Conservation (phyloP, 2,113 vertebrate genomes). For the Spheniscus mendiculus region DNA sequence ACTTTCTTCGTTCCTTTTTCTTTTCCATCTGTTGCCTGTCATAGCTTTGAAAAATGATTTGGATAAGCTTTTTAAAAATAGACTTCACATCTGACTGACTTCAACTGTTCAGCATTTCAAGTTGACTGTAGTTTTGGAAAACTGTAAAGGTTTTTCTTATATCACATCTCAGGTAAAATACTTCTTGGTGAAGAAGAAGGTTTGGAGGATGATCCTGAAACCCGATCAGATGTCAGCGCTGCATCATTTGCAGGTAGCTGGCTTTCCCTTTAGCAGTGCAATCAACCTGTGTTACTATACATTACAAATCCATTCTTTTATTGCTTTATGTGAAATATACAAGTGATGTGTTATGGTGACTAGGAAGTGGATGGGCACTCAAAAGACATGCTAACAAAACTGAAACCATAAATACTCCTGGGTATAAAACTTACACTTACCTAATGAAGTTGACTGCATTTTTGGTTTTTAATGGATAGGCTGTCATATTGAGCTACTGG, state of each 20-base stretch:
- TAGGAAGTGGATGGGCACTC: neutral
- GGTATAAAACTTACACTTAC: neutral
- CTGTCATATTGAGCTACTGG: neutral
- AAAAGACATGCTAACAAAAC: neutral
- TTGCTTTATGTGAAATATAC: neutral
- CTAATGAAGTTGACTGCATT: neutral
- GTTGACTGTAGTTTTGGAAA: neutral
- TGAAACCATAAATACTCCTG: neutral
- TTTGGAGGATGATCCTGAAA: constrained; percentile 91
- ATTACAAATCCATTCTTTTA: neutral
- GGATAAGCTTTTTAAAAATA: neutral
- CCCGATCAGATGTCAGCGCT: constrained; percentile 81
- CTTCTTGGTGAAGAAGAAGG: constrained; percentile 90
- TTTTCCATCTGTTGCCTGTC: neutral
- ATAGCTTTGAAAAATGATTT: neutral
- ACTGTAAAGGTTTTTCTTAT: neutral
- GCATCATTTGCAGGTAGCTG: constrained; percentile 84
- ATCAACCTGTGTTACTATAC: neutral
- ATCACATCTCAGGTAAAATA: constrained; percentile 82
- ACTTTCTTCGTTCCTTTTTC: neutral
- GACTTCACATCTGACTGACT: neutral
- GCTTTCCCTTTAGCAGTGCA: neutral
- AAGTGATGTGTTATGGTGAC: neutral
- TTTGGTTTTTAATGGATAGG: neutral
- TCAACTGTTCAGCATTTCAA: neutral